Base-by-base conservation (phyloP, 2,113 vertebrate species). In the Mormyrus iriodes region DNA sequence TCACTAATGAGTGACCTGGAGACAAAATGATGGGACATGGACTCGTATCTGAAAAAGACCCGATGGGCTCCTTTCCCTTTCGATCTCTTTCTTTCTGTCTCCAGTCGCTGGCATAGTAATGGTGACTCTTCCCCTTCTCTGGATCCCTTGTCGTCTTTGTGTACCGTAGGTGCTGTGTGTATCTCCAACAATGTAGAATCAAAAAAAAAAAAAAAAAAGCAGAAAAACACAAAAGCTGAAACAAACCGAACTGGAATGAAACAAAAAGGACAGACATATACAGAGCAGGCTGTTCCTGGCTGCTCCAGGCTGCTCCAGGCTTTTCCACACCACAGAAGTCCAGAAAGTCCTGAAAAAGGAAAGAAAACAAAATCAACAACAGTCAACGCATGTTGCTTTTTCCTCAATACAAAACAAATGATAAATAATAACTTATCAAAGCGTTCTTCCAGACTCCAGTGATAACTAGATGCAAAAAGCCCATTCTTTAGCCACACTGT, bases 81-180 rank as follows among this genome's bases (percentile, higher is more conserved):
- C 69, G 89, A 89, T 89, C 85, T n/a, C 44, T 51, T 48, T 89
- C 87, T 92, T 91, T 91, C 88, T 93, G 51, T 90, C 91, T 93
- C 93, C 88, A 87, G 89, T 90, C 88, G 92, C 92, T 93, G 94
- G 93, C 94, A 95, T 93, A 94, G 93, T 93, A 92, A 93, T 94
- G 95, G 92, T 90, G 91, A 92, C 91, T 35, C 88, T 88, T 91
- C 90, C 88, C 85, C 91, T 87, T 91, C 86, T 93, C 86, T 93
- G 93, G 92, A 92, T 61, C 90, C 90, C 90, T 93, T 89, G 91
- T 95, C 84, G 92, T 95, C 92, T 73, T 31, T 86, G 89, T 92
- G 94, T 95, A 93, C 92, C 92, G 94, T 96, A 93, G 93, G 94
- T 96, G 95, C 95, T 92, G 95, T 96, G 95, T 92, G 95, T 95